A percentile compares a stretch with the other conserved stretches of the same genome.
These are phyloP conservation scores for Corydoras sp. DNA, from an alignment of 2,113 vertebrate genomes.

Conservation along the genomic window DNA sequence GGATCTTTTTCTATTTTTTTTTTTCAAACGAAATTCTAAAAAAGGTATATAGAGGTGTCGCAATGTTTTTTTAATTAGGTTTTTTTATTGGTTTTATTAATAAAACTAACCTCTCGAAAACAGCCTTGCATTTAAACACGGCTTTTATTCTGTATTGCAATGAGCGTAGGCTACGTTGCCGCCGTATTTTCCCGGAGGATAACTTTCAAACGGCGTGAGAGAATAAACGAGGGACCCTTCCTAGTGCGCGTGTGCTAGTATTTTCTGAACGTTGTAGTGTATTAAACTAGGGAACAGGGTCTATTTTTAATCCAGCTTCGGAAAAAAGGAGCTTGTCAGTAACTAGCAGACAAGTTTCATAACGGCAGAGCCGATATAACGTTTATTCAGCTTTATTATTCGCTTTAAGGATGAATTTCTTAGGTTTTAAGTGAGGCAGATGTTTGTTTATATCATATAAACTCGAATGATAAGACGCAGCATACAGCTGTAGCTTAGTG, in stretches of 20 bases:
- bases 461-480: neutral
- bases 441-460: neutral
- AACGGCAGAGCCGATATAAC: neutral
- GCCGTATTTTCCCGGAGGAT: neutral
- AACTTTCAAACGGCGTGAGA: neutral
- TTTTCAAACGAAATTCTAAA: too few relatives aligned
- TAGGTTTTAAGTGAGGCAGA: neutral
- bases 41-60: too few relatives aligned
- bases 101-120: too few relatives aligned
- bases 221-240: too few relatives aligned
- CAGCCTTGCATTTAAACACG: too few relatives aligned
- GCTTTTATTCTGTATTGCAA: conserved; percentile 14
- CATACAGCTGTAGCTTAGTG: neutral
- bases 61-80: too few relatives aligned
- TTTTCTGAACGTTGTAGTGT: neutral
- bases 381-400: neutral
- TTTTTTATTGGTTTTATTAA: too few relatives aligned
- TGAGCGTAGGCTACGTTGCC: neutral
- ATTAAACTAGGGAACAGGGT: neutral
- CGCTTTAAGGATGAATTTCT: neutral
- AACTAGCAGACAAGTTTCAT: conserved; percentile 29
- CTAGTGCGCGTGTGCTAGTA: neutral
- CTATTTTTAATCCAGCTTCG: conserved; percentile 16
- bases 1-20: too few relatives aligned
- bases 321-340: neutral